A percentile compares a stretch with the other conserved stretches of the same genome.
Conservation (phyloP, 23 tunicate species). For the Ciona savignyi region DNA sequence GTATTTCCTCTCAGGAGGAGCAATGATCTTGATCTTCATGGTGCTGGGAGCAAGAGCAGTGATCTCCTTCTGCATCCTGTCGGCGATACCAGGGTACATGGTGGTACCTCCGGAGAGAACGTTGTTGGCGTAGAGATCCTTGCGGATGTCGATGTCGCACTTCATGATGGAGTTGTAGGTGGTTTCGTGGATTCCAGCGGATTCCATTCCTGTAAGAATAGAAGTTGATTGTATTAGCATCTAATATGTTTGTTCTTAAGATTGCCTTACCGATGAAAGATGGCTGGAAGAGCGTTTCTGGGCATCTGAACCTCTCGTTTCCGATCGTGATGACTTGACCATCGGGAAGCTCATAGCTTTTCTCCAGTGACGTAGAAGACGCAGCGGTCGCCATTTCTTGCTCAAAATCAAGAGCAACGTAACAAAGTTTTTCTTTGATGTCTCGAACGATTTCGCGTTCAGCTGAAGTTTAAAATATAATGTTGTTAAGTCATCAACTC, state of each 20-base stretch:
- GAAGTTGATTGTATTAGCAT: no score
- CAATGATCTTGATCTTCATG: conserved; percentile 1
- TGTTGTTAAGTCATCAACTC: no score
- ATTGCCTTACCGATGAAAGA: neutral
- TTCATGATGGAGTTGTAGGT: conserved; percentile 1
- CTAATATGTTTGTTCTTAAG: no score
- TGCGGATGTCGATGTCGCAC: neutral
- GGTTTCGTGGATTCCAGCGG: neutral
- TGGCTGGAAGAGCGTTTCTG: neutral
- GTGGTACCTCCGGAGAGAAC: neutral
- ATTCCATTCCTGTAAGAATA: neutral
- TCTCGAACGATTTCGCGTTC: conserved; percentile 29
- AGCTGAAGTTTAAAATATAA: no score
- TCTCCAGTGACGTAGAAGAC: conserved; percentile 24
- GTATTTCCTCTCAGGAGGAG: neutral
- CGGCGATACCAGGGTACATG: conserved; percentile 1
- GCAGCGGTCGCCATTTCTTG: conserved; percentile 35
- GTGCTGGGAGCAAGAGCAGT: conserved; percentile 1
- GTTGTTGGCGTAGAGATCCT: neutral
- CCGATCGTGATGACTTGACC: neutral
- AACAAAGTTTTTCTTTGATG: neutral
- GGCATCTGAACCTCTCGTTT: neutral
- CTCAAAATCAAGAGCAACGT: neutral
- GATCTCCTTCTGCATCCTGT: neutral
- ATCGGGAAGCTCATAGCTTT: conserved; percentile 2